These are phyloP conservation scores for Galeruca laticollis DNA, from an alignment of 2,888 invertebrate species.

Conservation along the genomic window DNA sequence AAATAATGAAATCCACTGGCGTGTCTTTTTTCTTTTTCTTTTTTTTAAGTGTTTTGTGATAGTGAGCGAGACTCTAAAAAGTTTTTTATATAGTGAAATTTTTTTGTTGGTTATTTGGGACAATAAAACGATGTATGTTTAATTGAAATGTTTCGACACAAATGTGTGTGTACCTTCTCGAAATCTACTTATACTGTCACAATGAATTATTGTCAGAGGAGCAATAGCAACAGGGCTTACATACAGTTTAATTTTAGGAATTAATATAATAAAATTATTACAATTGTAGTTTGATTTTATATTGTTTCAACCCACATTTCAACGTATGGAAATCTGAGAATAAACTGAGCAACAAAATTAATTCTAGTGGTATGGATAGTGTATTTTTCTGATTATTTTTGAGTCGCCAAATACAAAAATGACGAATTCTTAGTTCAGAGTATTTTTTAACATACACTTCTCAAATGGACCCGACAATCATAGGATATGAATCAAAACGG, in stretches of 20 bases:
- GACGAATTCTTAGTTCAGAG: no score
- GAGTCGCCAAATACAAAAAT: no score
- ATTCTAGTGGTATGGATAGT: no score
- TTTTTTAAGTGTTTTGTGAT: slow-evolving; percentile 44
- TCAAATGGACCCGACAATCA: no score
- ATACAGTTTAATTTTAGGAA: slow-evolving; percentile 28
- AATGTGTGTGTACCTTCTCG: slow-evolving; percentile 16
- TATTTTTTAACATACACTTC: no score
- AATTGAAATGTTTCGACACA: slow-evolving; percentile 19
- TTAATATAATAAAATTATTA: slow-evolving; percentile 34
- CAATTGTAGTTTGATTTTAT: slow-evolving; percentile 27
- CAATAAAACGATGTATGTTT: slow-evolving; percentile 28
- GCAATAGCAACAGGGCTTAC: slow-evolving; percentile 35
- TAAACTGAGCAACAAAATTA: no score
- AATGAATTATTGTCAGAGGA: slow-evolving; percentile 23
- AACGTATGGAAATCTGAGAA: no score
- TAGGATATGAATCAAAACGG: no score
- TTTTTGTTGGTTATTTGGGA: slow-evolving; percentile 31
- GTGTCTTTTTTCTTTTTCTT: slow-evolving; percentile 47
- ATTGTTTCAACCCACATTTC: not conserved
- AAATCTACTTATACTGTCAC: slow-evolving; percentile 6
- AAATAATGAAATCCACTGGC: slow-evolving; percentile 52
- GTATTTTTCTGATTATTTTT: no score
- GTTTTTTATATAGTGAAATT: slow-evolving; percentile 20
- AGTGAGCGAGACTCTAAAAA: slow-evolving; percentile 39